Conservation (phyloP, 2,113 vertebrate species). For the Motacilla alba region DNA sequence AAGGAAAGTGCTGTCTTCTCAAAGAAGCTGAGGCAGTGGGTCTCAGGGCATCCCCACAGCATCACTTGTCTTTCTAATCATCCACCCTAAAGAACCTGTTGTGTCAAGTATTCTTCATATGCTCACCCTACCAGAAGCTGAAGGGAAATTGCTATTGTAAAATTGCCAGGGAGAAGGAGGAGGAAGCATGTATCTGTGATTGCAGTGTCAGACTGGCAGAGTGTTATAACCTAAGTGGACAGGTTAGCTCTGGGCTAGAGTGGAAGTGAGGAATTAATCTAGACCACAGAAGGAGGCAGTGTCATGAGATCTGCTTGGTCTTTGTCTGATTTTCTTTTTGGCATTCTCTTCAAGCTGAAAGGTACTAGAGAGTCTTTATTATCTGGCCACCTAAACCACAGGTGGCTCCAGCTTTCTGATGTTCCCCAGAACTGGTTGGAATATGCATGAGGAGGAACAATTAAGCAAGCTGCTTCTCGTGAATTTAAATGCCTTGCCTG, state of each 20-base stretch:
- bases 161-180: background rate
- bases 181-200: background rate
- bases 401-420: constrained; percentile 24
- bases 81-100: background rate
- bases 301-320: background rate
- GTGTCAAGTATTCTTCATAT: background rate
- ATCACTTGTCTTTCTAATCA: background rate
- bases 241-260: background rate
- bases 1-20: background rate
- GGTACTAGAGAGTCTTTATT: background rate
- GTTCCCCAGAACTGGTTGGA: background rate
- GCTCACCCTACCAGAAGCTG: background rate
- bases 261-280: background rate
- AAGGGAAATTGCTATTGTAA: background rate
- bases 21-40: background rate
- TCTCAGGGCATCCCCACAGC: background rate
- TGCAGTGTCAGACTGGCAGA: background rate
- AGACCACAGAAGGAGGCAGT: background rate
- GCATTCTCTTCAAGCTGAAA: background rate
- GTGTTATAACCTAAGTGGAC: background rate
- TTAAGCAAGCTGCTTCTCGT: constrained; percentile 6
- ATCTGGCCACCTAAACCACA: constrained; percentile 22
- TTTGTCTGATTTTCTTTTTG: background rate
- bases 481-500: background rate
- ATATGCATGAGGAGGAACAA: constrained; percentile 42